Evolutionary conservation across 2,113 vertebrate genomes (phyloP).

Genomic region (Cebidichthys violaceus): DNA sequence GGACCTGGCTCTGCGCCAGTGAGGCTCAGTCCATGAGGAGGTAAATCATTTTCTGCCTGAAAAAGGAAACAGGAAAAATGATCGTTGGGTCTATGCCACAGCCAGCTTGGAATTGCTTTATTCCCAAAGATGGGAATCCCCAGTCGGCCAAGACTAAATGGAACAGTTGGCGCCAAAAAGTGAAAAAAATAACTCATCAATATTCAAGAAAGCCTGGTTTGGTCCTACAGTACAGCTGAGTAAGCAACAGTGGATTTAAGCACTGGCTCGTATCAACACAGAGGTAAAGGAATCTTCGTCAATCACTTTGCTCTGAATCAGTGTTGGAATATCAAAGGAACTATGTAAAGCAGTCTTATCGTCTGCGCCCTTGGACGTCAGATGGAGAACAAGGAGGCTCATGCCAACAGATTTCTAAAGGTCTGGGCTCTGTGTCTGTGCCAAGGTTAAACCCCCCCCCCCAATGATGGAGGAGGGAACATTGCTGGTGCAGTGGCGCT

Average conservation of each 20-base stretch:
- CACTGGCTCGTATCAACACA: constrained; percentile 25
- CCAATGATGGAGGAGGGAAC: constrained; percentile 35
- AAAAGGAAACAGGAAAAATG: constrained; percentile 78
- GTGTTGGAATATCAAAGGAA: constrained; percentile 30
- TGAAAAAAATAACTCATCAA: constrained; percentile 77
- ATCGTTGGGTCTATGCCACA: constrained; percentile 69
- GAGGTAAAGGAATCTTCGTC: constrained; percentile 13
- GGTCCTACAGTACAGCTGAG: constrained; percentile 25
- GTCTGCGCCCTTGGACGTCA: constrained; percentile 32
- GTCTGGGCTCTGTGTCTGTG: constrained; percentile 13
- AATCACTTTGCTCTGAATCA: constrained; percentile 16
- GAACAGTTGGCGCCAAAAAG: constrained; percentile 77
- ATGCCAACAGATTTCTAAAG: constrained; percentile 24
- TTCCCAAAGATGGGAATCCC: constrained; percentile 82
- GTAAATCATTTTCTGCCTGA: constrained; percentile 84
- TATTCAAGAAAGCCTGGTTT: constrained; percentile 75
- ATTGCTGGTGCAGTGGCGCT: constrained; percentile 12
- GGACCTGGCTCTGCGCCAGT: constrained; percentile 78
- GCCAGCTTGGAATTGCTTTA: constrained; percentile 79
- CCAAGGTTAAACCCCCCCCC: constrained; percentile 37
- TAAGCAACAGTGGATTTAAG: constrained; percentile 52
- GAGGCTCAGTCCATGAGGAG: constrained; percentile 72
- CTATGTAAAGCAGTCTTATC: constrained; percentile 5
- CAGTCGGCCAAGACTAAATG: constrained; percentile 80
- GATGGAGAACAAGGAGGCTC: constrained; percentile 31